Evolutionary conservation across 1,140 invertebrate species (phyloP).

Genomic region (Prorops nasuta): DNA sequence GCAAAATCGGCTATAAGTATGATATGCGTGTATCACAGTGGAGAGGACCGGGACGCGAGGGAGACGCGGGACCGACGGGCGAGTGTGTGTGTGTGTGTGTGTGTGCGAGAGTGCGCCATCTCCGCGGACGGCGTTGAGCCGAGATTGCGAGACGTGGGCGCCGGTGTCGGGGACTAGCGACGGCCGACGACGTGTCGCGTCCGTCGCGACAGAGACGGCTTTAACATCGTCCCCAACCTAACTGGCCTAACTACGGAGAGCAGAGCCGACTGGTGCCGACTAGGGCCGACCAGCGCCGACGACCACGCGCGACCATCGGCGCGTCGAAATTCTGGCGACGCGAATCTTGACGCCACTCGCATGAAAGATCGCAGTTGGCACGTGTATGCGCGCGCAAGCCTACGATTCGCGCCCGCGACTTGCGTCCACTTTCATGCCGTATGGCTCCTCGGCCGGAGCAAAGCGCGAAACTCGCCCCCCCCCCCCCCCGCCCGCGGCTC

Average conservation of each 20-base stretch:
- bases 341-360: conserved; percentile 42
- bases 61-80: too few species aligned
- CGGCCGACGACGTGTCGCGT: conserved; percentile 24
- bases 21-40: too few species aligned
- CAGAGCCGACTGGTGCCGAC: background rate
- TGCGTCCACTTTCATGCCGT: too few species aligned
- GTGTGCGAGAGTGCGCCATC: too few species aligned
- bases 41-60: too few species aligned
- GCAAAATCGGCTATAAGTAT: too few species aligned
- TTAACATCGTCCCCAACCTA: background rate
- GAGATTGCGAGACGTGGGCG: conserved; percentile 10
- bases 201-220: background rate
- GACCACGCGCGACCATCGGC: conserved; percentile 17
- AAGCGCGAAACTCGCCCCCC: too few species aligned
- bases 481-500: too few species aligned
- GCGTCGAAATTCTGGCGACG: conserved; percentile 40
- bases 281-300: background rate
- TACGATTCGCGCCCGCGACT: too few species aligned
- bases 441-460: background rate
- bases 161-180: conserved; percentile 26
- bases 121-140: too few species aligned
- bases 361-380: conserved; percentile 9
- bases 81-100: too few species aligned
- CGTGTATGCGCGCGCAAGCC: background rate
- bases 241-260: background rate